These are phyloP conservation scores for Eurystomus glaucurus DNA, from an alignment of 2,797 vertebrate genomes.

Conservation along the genomic window DNA sequence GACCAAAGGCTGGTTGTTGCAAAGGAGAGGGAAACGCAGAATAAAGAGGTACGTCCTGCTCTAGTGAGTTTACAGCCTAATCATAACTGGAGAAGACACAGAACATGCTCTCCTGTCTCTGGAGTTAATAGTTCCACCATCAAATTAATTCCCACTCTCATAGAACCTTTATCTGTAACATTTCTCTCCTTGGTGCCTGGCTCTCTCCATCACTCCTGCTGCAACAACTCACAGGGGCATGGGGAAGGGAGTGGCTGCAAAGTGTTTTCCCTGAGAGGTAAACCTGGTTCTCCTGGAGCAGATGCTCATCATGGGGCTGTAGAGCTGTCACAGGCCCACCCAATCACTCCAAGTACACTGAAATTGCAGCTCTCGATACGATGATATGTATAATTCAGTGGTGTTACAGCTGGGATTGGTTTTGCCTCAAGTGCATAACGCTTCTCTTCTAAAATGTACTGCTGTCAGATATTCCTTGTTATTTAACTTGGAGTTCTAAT, in stretches of 20 bases:
- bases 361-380: not conserved
- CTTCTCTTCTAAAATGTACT: constrained; percentile 18
- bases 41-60: not conserved
- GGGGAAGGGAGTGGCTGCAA: not conserved
- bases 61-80: constrained; percentile 45
- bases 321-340: not conserved
- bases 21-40: not conserved
- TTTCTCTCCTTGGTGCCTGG: accelerated
- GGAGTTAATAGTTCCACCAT: not conserved
- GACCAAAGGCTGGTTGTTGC: not conserved
- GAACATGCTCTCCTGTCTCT: constrained; percentile 18
- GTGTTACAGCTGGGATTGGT: not conserved
- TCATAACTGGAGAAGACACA: not conserved
- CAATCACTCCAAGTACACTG: not conserved
- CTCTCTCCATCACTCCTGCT: not conserved
- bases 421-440: constrained; percentile 36
- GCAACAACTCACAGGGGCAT: not conserved
- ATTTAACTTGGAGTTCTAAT: constrained; percentile 40
- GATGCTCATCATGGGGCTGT: not conserved
- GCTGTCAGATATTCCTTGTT: constrained; percentile 37
- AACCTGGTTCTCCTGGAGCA: not conserved
- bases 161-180: not conserved
- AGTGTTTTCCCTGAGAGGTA: not conserved
- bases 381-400: constrained; percentile 36
- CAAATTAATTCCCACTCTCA: not conserved